These are phyloP conservation scores for Cairina moschata DNA, from an alignment of 2,113 vertebrate genomes.

Conservation along the genomic window DNA sequence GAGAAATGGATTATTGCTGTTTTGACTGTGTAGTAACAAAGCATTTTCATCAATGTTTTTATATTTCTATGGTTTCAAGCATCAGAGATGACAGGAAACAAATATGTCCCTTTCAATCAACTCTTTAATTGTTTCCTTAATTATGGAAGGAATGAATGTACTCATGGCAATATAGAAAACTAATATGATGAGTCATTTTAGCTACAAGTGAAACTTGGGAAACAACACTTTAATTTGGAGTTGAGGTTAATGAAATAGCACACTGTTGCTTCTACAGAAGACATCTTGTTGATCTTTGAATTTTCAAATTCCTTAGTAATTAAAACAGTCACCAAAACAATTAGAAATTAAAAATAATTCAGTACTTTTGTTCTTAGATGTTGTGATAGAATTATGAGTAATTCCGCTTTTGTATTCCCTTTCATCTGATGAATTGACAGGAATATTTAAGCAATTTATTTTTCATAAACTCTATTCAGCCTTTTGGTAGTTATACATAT, in stretches of 20 bases:
- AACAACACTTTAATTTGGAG: background rate
- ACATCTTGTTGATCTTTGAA: background rate
- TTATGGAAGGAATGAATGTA: background rate
- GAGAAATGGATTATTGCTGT: background rate
- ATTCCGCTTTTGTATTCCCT: background rate
- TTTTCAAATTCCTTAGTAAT: background rate
- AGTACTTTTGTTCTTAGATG: background rate
- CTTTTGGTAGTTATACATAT: background rate
- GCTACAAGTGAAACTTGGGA: background rate
- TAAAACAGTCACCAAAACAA: background rate
- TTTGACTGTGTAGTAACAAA: background rate
- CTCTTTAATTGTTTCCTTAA: background rate
- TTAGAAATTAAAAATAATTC: background rate
- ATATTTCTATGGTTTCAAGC: background rate
- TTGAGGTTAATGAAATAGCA: background rate
- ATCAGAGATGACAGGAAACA: background rate
- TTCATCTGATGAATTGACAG: background rate
- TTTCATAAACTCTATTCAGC: background rate
- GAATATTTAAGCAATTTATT: slow-evolving; percentile 12
- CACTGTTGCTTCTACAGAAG: background rate
- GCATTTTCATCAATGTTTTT: background rate
- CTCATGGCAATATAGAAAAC: background rate
- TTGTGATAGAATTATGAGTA: background rate
- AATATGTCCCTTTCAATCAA: background rate
- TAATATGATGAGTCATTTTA: background rate